These are phyloP conservation scores for Myiothlypis chrysogaster DNA, from an alignment of 2,797 vertebrate species.

Conservation along the genomic window DNA sequence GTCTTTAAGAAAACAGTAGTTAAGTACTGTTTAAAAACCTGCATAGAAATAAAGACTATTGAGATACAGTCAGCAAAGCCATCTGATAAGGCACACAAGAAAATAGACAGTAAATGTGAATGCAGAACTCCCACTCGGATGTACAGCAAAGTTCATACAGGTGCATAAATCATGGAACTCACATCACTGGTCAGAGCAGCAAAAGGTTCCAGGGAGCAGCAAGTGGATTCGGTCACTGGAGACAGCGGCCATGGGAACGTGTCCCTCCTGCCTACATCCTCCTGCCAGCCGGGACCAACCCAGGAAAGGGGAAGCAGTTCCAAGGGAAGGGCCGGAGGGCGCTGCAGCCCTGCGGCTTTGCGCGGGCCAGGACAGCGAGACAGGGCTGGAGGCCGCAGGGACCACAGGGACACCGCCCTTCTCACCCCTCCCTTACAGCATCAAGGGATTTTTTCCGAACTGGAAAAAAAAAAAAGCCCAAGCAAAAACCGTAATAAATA, in stretches of 20 bases:
- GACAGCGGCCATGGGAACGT: neutral
- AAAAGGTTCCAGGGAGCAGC: constrained; percentile 62
- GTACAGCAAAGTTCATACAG: constrained; percentile 81
- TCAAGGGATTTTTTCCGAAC: neutral
- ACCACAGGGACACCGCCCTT: neutral
- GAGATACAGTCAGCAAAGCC: constrained; percentile 85
- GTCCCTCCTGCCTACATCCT: fast-evolving
- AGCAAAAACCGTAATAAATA: neutral
- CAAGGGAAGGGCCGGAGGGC: neutral
- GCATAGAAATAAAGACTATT: constrained; percentile 83
- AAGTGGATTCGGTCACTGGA: constrained; percentile 26
- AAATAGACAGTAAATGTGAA: constrained; percentile 88
- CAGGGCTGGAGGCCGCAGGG: fast-evolving
- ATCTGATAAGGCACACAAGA: constrained; percentile 85
- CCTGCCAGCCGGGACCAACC: fast-evolving
- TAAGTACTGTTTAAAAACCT: constrained; percentile 78
- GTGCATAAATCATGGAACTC: constrained; percentile 75
- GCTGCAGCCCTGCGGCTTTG: fast-evolving
- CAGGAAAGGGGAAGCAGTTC: fast-evolving
- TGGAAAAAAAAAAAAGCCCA: neutral
- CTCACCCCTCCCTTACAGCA: neutral
- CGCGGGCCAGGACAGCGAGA: fast-evolving
- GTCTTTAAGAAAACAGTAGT: constrained; percentile 75
- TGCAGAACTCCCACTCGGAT: constrained; percentile 77
- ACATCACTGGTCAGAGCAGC: constrained; percentile 53